Conservation (phyloP, 2,113 vertebrate species). For the Emydura subglobosa region DNA sequence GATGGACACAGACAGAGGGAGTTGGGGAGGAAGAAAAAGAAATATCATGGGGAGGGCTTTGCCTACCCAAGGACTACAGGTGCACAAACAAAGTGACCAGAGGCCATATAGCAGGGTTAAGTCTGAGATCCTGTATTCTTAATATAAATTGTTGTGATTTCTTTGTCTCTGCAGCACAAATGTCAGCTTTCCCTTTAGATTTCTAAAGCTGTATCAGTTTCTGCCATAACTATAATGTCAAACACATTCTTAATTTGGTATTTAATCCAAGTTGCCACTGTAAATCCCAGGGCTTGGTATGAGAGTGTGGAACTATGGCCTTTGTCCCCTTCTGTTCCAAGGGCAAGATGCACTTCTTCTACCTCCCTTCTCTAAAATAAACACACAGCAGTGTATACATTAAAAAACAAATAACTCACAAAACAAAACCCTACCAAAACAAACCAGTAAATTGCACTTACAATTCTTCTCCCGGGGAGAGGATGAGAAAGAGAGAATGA, state of each 20-base stretch:
- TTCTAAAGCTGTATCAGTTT: accelerated
- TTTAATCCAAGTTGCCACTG: background rate
- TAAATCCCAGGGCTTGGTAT: background rate
- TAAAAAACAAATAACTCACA: background rate
- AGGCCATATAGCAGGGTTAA: background rate
- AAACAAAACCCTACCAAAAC: background rate
- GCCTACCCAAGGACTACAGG: accelerated
- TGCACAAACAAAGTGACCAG: background rate
- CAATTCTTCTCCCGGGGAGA: background rate
- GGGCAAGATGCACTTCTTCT: background rate
- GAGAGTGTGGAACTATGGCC: accelerated
- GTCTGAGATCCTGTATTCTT: background rate
- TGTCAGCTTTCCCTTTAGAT: background rate
- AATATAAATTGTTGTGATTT: no score
- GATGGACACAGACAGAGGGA: background rate
- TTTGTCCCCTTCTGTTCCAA: background rate
- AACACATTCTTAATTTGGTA: background rate
- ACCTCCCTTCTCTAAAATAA: background rate
- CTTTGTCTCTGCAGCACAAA: background rate
- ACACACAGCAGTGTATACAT: accelerated
- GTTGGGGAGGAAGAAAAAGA: background rate
- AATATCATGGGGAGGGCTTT: background rate
- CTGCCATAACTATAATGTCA: accelerated
- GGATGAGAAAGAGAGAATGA: background rate
- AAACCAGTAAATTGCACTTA: background rate